These are phyloP conservation scores for Agapostemon virescens DNA, from an alignment of 2,888 invertebrate species.

Conservation along the genomic window DNA sequence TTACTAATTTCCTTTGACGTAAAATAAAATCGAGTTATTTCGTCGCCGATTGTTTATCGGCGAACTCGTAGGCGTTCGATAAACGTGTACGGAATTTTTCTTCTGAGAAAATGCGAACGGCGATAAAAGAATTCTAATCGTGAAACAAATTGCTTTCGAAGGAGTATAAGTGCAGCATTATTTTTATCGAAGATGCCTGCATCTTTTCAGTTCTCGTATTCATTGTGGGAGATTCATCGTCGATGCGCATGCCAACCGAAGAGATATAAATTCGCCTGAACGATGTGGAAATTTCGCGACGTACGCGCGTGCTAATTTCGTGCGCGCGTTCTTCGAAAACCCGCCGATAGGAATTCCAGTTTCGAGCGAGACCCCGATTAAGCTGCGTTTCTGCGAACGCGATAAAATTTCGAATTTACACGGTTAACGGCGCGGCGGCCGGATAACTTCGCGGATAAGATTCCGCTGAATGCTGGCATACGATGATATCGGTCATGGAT, in stretches of 20 bases:
- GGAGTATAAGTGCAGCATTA: too few relatives aligned
- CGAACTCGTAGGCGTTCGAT: too few relatives aligned
- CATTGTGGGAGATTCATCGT: too few relatives aligned
- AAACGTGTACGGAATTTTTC: too few relatives aligned
- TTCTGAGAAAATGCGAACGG: too few relatives aligned
- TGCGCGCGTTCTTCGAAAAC: background rate
- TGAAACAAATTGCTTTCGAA: too few relatives aligned
- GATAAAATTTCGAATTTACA: slow-evolving; percentile 41
- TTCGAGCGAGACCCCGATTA: slow-evolving; percentile 11
- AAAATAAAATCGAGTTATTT: too few relatives aligned
- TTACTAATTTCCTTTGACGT: too few relatives aligned
- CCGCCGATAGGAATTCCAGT: slow-evolving; percentile 3
- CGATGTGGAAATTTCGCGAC: background rate
- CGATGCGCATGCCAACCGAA: background rate
- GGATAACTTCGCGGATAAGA: slow-evolving; percentile 40
- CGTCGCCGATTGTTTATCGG: too few relatives aligned
- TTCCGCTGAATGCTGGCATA: background rate
- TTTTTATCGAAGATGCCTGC: too few relatives aligned
- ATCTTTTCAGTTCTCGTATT: too few relatives aligned
- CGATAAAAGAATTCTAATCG: too few relatives aligned
- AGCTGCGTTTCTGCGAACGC: slow-evolving; percentile 30
- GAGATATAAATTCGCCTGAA: background rate
- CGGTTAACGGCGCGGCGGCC: slow-evolving; percentile 10
- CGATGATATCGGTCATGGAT: background rate
- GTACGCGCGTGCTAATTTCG: background rate